Evolutionary conservation across 2,888 invertebrate species (phyloP).

Genomic region (Rotaria magnacalcarata): DNA sequence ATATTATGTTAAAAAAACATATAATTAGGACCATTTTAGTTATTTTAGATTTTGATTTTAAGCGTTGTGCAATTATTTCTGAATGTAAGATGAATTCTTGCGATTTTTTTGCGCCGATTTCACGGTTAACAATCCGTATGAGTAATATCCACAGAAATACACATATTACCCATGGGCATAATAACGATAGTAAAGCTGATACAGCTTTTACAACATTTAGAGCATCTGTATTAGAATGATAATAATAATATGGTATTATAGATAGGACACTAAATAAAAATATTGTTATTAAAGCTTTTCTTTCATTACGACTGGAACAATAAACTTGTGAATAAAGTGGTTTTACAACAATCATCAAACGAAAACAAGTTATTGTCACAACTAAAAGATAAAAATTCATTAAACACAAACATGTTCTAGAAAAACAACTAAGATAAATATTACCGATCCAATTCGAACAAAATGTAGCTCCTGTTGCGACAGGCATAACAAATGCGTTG

Average conservation of each 20-base stretch:
- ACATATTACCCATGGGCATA: constrained; percentile 30
- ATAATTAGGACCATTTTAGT: constrained; percentile 20
- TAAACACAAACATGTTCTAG: not conserved
- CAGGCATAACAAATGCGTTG: not conserved
- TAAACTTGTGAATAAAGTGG: constrained; percentile 31
- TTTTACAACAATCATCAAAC: constrained; percentile 32
- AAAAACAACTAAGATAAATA: not conserved
- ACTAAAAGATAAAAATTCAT: not conserved
- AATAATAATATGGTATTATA: constrained; percentile 19
- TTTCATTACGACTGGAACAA: constrained; percentile 15
- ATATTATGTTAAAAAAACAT: constrained; percentile 18
- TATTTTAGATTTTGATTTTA: constrained; percentile 18
- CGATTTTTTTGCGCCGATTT: not conserved
- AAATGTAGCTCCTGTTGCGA: not conserved
- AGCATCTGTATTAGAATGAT: not conserved
- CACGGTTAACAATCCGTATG: not conserved
- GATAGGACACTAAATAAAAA: not conserved
- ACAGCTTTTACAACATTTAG: not conserved
- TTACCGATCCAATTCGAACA: constrained; percentile 13
- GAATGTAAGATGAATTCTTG: not conserved
- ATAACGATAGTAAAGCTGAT: constrained; percentile 11
- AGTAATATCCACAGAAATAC: not conserved
- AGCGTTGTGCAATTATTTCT: not conserved
- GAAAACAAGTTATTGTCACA: constrained; percentile 8
- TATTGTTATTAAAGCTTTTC: not conserved